Percentiles rank a stretch among this genome's conserved stretches.
phyloP scores from a whole-genome alignment of 2,888 invertebrate genomes.

The Stramonita haemastoma region DNA sequence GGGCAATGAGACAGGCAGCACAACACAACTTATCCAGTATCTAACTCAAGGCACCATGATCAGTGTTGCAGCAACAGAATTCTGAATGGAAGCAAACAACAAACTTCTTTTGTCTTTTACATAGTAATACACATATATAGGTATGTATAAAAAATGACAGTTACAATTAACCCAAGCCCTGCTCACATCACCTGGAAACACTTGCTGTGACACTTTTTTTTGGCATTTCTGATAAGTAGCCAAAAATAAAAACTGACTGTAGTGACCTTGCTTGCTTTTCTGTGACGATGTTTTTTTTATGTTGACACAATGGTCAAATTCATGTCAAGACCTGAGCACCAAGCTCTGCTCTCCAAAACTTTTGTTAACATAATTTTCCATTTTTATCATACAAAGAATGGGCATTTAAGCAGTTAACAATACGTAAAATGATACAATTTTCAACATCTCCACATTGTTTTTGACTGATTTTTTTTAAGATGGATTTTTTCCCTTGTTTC shows the following conservation, averaged over 20 bases:
- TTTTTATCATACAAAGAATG: background rate
- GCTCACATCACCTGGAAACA: background rate
- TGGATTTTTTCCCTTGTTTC: no score
- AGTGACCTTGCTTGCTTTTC: no score
- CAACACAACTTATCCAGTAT: background rate
- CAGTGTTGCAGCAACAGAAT: constrained; percentile 25
- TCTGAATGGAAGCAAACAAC: constrained; percentile 12
- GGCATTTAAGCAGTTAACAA: no score
- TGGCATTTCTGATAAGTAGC: no score
- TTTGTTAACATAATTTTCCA: background rate
- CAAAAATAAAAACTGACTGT: no score
- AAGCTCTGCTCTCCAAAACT: background rate
- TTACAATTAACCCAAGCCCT: background rate
- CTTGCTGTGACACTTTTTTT: background rate
- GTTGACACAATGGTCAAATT: no score
- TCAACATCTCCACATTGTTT: no score
- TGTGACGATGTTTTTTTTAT: no score
- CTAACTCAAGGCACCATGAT: constrained; percentile 30
- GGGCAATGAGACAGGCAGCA: background rate
- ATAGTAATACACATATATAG: background rate
- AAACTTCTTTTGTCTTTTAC: background rate
- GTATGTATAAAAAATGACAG: background rate
- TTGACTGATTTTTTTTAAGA: no score
- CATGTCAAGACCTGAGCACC: no score
- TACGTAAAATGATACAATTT: no score